These are phyloP conservation scores for Isichthys henryi DNA, from an alignment of 2,113 vertebrate species.

Conservation along the genomic window DNA sequence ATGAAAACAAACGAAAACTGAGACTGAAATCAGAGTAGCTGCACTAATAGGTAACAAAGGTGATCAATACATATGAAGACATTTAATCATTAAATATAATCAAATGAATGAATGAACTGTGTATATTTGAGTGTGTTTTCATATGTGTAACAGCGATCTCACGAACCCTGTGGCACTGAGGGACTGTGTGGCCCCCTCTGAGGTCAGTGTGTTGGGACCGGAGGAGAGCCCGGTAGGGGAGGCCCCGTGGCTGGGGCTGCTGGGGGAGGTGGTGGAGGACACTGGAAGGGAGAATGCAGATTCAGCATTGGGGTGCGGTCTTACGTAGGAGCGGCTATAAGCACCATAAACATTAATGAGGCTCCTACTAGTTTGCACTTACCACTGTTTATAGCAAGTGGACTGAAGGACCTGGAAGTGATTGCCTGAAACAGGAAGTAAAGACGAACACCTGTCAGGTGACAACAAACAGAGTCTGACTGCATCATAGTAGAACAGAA, in stretches of 20 bases:
- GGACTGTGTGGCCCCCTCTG: conserved; percentile 52
- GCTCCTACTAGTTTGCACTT: conserved; percentile 26
- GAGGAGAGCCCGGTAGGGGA: conserved; percentile 46
- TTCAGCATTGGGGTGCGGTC: not conserved
- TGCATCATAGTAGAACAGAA: not conserved
- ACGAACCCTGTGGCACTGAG: conserved; percentile 53
- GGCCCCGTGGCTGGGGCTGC: conserved; percentile 51
- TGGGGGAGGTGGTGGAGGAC: conserved; percentile 63
- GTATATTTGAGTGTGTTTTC: not conserved
- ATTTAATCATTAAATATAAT: not conserved
- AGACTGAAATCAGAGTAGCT: not conserved
- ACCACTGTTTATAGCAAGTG: conserved; percentile 78
- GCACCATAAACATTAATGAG: too few species aligned
- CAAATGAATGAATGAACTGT: not conserved
- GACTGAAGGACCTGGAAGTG: conserved; percentile 77
- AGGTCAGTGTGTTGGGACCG: conserved; percentile 27
- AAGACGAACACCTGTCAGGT: not conserved
- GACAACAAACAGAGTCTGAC: conserved; percentile 18
- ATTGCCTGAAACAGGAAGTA: conserved; percentile 60
- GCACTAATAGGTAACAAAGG: not conserved
- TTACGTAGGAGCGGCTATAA: not conserved
- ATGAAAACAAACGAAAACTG: not conserved
- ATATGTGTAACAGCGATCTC: not conserved
- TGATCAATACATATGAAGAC: not conserved
- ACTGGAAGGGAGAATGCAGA: conserved; percentile 39